Conservation (phyloP, 2,888 invertebrate genomes). For the Mactromeris polynyma region DNA sequence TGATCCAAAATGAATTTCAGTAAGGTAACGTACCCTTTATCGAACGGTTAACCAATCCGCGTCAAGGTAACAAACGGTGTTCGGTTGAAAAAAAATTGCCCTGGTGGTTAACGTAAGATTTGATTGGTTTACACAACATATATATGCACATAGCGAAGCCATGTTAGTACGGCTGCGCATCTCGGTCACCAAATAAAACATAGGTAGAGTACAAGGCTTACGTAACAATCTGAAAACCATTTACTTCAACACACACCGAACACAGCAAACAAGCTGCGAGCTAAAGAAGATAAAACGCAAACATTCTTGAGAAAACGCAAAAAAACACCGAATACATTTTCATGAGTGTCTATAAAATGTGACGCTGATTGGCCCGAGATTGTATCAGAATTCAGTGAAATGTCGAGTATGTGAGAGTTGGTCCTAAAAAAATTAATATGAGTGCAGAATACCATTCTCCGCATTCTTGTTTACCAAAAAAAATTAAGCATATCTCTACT, state of each 20-base stretch:
- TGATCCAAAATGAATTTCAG: too few relatives aligned
- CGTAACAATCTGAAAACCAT: neutral
- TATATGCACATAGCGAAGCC: too few relatives aligned
- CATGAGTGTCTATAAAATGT: neutral
- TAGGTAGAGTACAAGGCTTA: too few relatives aligned
- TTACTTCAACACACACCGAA: neutral
- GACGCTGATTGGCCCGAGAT: neutral
- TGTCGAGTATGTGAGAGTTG: neutral
- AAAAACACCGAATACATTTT: neutral
- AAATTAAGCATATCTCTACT: neutral
- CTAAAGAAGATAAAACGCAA: neutral
- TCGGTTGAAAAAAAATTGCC: too few relatives aligned
- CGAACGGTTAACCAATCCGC: too few relatives aligned
- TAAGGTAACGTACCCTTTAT: too few relatives aligned
- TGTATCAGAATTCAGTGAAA: neutral
- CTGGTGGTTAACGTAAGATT: too few relatives aligned
- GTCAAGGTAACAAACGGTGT: too few relatives aligned
- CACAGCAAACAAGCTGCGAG: neutral
- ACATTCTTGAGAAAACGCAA: neutral
- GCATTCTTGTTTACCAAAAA: neutral
- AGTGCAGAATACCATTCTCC: neutral
- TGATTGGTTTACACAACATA: too few relatives aligned
- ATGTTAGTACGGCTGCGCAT: too few relatives aligned
- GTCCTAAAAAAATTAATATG: neutral
- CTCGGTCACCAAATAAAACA: too few relatives aligned